Base-by-base conservation (phyloP, 1,140 invertebrate genomes). In the Bicyclus anynana region DNA sequence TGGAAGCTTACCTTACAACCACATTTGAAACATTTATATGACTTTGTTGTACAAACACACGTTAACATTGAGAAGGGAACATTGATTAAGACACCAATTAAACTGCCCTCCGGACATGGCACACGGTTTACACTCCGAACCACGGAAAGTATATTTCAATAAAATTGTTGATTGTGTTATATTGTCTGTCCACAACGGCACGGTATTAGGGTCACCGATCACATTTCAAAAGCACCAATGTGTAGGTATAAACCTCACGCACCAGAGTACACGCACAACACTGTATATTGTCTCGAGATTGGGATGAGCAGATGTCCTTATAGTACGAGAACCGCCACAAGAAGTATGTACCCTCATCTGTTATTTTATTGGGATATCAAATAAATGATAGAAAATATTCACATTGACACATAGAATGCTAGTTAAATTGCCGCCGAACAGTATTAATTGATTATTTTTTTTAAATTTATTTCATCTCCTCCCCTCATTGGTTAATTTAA, bases 191-290 rank as follows among this genome's bases (percentile, higher is more conserved):
- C 47, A 60, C 52, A 38, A 38, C 33, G 42, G 50, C 65, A 56
- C 49, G 57, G 63, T 40, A 57, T 73, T 73, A 82, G 81, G 78
- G 76, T 80, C 81, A 84, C 78, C 59, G 67, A 80, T 84, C 80
- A 84, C 74, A 77, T 66, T 59, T 64, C 52, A 58, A 61, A 70
- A 84, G 79, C 80, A 84, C 80, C 78, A 81, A 76, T 69, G 57
- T 67, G 65, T 75, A 59, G 69, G 53, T 65, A 46, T 35, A 29
- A 42, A 42, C 14, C 50, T 58, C 37, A 16, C 23, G 35, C 52
- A 44, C 16, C 50, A 55, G 37, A 40, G 37, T 40, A 40, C 49
- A 63, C 65, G 71, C 49, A 63, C 65, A 73, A 67, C 71, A 74
- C 67, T 63, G 63, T 67, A 67, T 72, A 69, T 60, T 62, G 56